A percentile compares a stretch with the other conserved stretches of the same genome.
phyloP scores from a whole-genome alignment of 2,113 vertebrate species.

The Lepus timidus region DNA sequence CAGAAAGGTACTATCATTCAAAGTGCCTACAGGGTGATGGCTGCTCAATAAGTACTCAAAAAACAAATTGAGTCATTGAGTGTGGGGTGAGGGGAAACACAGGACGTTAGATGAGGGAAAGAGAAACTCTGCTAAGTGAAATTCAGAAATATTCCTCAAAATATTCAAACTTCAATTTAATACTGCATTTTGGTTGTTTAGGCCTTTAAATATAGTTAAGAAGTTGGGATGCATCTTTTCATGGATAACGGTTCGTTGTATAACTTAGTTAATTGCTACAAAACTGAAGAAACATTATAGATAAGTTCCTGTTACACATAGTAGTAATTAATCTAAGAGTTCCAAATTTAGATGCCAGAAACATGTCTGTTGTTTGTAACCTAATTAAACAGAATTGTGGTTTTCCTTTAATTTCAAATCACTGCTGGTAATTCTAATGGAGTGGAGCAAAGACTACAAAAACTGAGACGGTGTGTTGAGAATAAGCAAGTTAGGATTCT shows the following conservation, averaged over 20 bases:
- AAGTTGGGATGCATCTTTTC: background rate
- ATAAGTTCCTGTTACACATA: background rate
- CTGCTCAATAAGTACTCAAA: background rate
- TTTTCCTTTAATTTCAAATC: background rate
- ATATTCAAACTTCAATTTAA: background rate
- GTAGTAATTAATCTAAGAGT: background rate
- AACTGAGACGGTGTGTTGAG: background rate
- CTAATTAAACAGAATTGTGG: background rate
- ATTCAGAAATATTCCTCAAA: background rate
- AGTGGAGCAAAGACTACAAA: background rate
- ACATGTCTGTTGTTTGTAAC: background rate
- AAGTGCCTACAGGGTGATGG: background rate
- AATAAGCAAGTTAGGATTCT: background rate
- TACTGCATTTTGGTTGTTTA: background rate
- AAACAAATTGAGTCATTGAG: background rate
- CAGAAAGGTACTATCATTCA: background rate
- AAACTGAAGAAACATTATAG: background rate
- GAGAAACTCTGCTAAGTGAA: background rate
- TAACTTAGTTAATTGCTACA: background rate
- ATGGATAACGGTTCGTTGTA: background rate
- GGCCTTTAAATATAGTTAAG: background rate
- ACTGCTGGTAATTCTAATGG: background rate
- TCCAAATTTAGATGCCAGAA: background rate
- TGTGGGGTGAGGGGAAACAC: fast-evolving
- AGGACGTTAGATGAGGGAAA: background rate